A percentile compares a stretch with the other conserved stretches of the same genome.
Evolutionary conservation across 2,797 vertebrate genomes (phyloP).

Genomic region (Megalops cyprinoides): DNA sequence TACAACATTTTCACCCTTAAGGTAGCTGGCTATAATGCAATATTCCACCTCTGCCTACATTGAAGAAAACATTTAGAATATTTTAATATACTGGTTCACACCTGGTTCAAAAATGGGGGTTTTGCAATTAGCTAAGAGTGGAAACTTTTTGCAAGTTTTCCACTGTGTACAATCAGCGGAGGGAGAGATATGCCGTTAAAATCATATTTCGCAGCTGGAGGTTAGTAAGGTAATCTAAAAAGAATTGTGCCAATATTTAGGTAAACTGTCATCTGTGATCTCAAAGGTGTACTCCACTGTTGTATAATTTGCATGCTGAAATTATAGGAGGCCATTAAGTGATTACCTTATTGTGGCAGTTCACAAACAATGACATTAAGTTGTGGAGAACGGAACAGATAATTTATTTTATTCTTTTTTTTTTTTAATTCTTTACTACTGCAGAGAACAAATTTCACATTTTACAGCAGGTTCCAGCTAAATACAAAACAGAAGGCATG

Average conservation of each 20-base stretch:
- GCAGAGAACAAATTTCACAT: background rate
- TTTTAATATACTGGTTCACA: background rate
- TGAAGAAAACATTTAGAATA: background rate
- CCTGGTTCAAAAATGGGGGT: background rate
- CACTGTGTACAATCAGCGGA: no score
- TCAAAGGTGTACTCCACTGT: background rate
- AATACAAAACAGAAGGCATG: conserved; percentile 5
- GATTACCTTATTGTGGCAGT: background rate
- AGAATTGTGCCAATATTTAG: background rate
- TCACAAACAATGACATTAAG: background rate
- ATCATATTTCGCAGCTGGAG: background rate
- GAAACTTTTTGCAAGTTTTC: background rate
- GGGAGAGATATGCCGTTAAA: background rate
- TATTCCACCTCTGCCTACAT: background rate
- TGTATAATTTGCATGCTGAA: conserved; percentile 12
- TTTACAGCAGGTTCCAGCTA: no score
- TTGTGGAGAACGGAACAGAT: conserved; percentile 16
- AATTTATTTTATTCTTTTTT: conserved; percentile 27
- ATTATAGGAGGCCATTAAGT: conserved; percentile 4
- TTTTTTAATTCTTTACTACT: background rate
- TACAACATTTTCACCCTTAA: background rate
- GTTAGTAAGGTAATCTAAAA: background rate
- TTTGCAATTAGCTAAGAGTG: background rate
- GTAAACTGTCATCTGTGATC: background rate
- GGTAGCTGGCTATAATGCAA: background rate